Evolutionary conservation across 1,140 invertebrate genomes (phyloP), one percentile per base, ranked within the genome.

Genomic region (Leptopilina boulardi): DNA sequence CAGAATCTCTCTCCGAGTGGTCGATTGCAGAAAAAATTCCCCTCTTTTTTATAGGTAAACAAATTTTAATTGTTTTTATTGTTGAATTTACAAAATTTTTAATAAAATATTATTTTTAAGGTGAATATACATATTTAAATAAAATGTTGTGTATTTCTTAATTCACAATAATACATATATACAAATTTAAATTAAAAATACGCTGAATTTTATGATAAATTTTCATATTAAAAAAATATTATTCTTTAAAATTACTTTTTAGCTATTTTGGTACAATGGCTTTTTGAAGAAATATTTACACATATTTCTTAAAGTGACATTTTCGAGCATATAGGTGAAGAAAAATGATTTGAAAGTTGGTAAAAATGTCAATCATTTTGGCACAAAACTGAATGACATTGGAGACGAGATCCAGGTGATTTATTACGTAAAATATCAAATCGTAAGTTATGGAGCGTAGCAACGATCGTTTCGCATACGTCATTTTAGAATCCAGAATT

Each of bases 371-470:
- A 80, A 59, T 80, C 84, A 79, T 81, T 78, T 79, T 80, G 77
- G 73, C 82, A 56, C 82, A n/a, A 80, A 78, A 85, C 83, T 83
- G 78, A 85, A 85, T 85, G 83, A 85, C 83, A 85, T 76, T 80
- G 83, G 21, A 11, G 21, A 56, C 80, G 77, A 83, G 82, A 85
- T 85, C 82, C 82, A 42, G 82, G 83, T 85, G 84, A 85, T 85
- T 85, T 85, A 85, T 85, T 85, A 85, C 80, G 83, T 85, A n/a
- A n/a, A 85, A 85, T 85, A 85, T 85, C 84, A 77, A 77, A 42
- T 42, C 41, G 41, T 42, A 42, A 42, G 41, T 42, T 42, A 42
- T 42, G 41, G 41, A 42, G 41, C 41, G n/a, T n/a, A 42, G 41
- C 41, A 42, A 56, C 19, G 54, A 56, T 10, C 19, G 21, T 23